Evolutionary conservation across 2,888 invertebrate genomes (phyloP), one percentile per base, ranked within the genome.

Genomic region (Phalera bucephala): DNA sequence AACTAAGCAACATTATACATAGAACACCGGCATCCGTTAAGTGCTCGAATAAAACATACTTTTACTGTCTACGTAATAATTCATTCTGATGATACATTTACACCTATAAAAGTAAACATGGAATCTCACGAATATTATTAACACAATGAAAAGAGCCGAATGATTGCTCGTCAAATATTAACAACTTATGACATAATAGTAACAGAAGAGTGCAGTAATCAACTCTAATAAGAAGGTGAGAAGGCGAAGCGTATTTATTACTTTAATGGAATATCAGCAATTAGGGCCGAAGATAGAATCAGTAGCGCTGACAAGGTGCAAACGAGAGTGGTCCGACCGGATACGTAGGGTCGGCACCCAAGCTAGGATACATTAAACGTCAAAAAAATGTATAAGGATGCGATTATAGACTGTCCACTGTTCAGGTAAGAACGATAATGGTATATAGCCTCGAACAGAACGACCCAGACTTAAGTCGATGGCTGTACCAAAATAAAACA

Each of bases 211-310:
- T 82, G 80, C 69, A 69, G 79, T 82, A 83, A 85, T 83, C 80
- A 80, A 75, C 71, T 72, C 71, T 85, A 84, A 87, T 84, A 76
- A 72, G 77, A 71, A 85, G 85, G 84, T 74, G 85, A 80, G 83
- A 84, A 81, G 73, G 75, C 74, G 70, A 70, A 72, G 68, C 75
- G 73, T 85, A 83, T 84, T 82, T 86, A 87, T 84, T 83, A 85
- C 78, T 81, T 80, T 85, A 85, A 87, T 85, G 86, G 86, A 87
- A 85, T 87, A 86, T 88, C 81, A 85, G 82, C 85, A 87, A 88
- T 87, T 87, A 88, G 82, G 72, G 69, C 57, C 59, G 55, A 52
- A 76, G 87, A 86, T 86, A 83, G 81, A 81, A 88, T 88, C 88
- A 70, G 82, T 75, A 76, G 81, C 78, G 83, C 87, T 87, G 88